Evolutionary conservation across 2,888 invertebrate species (phyloP).

Genomic region (Ophion obscuratus): DNA sequence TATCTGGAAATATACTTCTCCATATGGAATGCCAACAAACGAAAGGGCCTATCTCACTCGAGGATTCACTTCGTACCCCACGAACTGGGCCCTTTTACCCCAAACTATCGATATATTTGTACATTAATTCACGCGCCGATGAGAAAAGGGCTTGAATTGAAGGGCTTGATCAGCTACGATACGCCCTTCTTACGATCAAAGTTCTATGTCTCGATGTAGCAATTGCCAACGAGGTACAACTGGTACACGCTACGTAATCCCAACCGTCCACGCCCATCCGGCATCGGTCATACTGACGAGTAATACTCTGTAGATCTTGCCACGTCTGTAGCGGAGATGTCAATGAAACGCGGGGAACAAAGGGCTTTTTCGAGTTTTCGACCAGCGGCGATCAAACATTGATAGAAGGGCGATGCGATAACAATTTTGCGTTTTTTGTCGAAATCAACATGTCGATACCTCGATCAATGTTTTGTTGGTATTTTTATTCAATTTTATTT

Average conservation of each 20-base stretch:
- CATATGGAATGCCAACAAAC: not conserved
- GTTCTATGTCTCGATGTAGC: constrained; percentile 2
- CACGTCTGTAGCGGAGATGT: constrained; percentile 31
- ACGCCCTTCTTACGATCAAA: not conserved
- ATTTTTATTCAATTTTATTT: no score
- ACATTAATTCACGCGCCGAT: no score
- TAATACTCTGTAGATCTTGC: constrained; percentile 32
- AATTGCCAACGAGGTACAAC: constrained; percentile 39
- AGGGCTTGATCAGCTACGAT: not conserved
- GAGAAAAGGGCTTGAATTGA: no score
- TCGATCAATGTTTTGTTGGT: no score
- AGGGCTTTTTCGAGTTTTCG: constrained; percentile 6
- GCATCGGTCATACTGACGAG: constrained; percentile 47
- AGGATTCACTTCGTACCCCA: not conserved
- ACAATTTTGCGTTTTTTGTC: no score
- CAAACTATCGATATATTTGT: not conserved
- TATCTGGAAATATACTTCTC: constrained; percentile 23
- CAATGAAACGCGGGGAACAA: constrained; percentile 34
- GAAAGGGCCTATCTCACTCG: constrained; percentile 17
- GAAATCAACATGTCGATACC: no score
- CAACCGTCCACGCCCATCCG: constrained; percentile 37
- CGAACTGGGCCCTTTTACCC: not conserved
- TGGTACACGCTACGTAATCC: constrained; percentile 34
- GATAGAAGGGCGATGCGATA: not conserved
- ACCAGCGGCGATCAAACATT: not conserved